Evolutionary conservation across 2,888 invertebrate genomes (phyloP).

Genomic region (Heliconius sara): DNA sequence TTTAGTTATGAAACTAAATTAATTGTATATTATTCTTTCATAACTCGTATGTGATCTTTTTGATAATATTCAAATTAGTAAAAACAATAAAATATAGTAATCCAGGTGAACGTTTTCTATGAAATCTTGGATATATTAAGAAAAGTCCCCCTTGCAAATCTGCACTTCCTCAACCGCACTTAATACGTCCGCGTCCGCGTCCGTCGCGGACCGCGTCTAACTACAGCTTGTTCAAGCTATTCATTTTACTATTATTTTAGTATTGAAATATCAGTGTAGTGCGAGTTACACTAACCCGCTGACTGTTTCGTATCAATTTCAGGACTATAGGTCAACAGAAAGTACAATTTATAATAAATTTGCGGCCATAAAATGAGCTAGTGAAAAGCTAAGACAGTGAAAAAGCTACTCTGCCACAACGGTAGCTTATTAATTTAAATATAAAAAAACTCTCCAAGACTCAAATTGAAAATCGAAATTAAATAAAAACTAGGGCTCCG

Average conservation of each 20-base stretch:
- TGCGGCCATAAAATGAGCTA: background rate
- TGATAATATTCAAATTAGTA: background rate
- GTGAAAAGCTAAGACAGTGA: background rate
- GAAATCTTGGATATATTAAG: background rate
- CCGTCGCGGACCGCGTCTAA: conserved; percentile 3
- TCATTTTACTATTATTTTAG: background rate
- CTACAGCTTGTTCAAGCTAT: background rate
- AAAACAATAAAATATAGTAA: background rate
- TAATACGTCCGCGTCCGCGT: too few relatives aligned
- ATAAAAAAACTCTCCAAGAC: too few relatives aligned
- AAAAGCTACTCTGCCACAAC: too few relatives aligned
- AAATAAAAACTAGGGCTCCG: too few relatives aligned
- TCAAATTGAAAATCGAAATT: too few relatives aligned
- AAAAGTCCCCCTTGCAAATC: background rate
- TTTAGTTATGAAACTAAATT: background rate
- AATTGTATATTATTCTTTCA: too few relatives aligned
- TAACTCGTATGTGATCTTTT: too few relatives aligned
- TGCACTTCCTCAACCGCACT: conserved; percentile 12
- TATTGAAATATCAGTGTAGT: too few relatives aligned
- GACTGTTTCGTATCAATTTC: background rate
- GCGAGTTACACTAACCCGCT: too few relatives aligned
- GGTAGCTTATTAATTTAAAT: too few relatives aligned
- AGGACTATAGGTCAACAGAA: background rate
- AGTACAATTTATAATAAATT: background rate
- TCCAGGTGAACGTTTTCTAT: conserved; percentile 2